phyloP scores from a whole-genome alignment of 2,888 invertebrate species.

The Hedya salicella region DNA sequence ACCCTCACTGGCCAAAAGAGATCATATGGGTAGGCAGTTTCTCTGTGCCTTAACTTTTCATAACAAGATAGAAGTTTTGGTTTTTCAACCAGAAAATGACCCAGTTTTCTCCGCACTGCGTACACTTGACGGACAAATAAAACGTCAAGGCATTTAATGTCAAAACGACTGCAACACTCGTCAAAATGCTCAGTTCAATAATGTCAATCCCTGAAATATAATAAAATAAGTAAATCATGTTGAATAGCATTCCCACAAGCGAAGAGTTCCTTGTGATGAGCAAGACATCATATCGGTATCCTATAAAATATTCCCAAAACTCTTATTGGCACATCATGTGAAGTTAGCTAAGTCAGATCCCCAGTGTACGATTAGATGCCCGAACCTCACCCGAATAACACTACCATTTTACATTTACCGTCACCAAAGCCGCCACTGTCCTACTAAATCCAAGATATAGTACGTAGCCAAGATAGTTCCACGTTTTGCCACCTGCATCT shows the following conservation, averaged over 20 bases:
- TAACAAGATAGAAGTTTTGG: too few species aligned
- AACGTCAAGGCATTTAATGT: too few species aligned
- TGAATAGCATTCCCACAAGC: background rate
- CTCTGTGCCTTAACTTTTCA: too few species aligned
- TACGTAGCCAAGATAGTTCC: background rate
- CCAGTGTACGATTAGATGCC: constrained; percentile 28
- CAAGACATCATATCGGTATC: constrained; percentile 22
- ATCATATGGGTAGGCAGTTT: too few species aligned
- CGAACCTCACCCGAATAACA: constrained; percentile 23
- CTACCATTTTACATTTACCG: constrained; percentile 27
- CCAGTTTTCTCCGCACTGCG: too few species aligned
- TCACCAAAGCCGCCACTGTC: background rate
- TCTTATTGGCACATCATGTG: constrained; percentile 40
- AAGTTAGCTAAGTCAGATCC: constrained; percentile 34
- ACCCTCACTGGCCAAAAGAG: too few species aligned
- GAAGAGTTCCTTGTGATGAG: background rate
- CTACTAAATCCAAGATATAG: background rate
- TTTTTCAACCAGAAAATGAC: too few species aligned
- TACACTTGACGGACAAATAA: too few species aligned
- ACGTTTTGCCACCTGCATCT: background rate
- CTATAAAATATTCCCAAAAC: constrained; percentile 32
- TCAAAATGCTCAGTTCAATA: too few species aligned
- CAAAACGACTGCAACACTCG: too few species aligned
- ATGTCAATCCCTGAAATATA: too few species aligned
- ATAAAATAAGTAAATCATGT: too few species aligned